Base-by-base conservation (phyloP, 2,797 vertebrate genomes). In the Caiman crocodilus region DNA sequence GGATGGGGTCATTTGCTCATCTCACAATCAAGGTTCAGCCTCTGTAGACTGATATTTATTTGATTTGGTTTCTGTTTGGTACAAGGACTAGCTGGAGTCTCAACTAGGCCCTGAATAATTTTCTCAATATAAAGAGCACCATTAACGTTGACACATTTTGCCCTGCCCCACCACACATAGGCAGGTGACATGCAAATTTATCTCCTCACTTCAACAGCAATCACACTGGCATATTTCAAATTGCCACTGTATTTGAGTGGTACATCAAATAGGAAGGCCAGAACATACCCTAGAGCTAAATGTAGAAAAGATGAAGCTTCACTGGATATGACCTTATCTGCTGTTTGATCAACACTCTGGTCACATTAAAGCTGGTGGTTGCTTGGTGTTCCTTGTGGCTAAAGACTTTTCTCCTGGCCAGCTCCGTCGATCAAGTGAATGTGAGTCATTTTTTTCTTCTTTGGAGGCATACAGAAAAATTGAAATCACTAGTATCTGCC, bases 81-180 rank as follows among this genome's bases (percentile, higher is more conserved):
- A 1, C 1, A 4, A 50, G 9, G 18, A 80, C 80, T 50, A 42
- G 6, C 11, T 23, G 18, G 71, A 58, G 10, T 88, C 14, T 74
- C n/a, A 5, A 55, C 74, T 79, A 71, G 84, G 18, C 15, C 84
- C 1, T 0, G 35, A 14, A 0, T 73, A 26, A 65, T 23, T 14
- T 23, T 84, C 56, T 60, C 79, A 30, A 28, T 3, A 2, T n/a
- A 55, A 64, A 21, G 32, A 28, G 32, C 16, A 18, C 56, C 13
- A 5, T 56, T 32, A 30, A 4, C 73, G 67, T 14, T 59, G 56
- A 13, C 18, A 58, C n/a, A 64, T 76, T n/a, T 81, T 35, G 10
- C n/a, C 50, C 25, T 74, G 71, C 42, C 35, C 23, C 26, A 10
- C 26, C 18, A 30, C 28, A 16, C 6, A n/a, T 18, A 8, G 30